Percentiles rank a stretch among this genome's conserved stretches.
phyloP scores from a whole-genome alignment of 2,797 vertebrate genomes.

The Coendou prehensilis region DNA sequence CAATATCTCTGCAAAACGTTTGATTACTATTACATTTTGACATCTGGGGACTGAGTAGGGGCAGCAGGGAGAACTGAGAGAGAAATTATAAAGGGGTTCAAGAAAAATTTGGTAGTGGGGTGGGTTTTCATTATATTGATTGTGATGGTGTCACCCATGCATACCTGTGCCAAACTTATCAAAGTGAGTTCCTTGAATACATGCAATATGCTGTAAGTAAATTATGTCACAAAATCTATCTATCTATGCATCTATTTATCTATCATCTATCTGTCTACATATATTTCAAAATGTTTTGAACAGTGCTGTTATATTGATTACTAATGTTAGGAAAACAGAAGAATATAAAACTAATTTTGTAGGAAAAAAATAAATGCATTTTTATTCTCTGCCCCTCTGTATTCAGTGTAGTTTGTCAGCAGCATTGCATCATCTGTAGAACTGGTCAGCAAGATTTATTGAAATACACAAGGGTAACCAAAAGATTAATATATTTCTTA shows the following conservation, averaged over 20 bases:
- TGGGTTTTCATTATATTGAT: neutral
- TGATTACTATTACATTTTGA: neutral
- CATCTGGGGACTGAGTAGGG: neutral
- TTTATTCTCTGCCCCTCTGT: neutral
- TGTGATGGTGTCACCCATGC: neutral
- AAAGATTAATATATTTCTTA: slow-evolving; percentile 76
- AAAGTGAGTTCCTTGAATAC: neutral
- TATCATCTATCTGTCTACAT: neutral
- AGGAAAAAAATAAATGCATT: slow-evolving; percentile 53
- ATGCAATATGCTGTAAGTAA: neutral
- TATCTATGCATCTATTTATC: neutral
- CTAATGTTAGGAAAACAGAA: slow-evolving; percentile 71
- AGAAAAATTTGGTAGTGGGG: neutral
- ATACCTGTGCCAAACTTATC: neutral
- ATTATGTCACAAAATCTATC: neutral
- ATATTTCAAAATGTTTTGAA: neutral
- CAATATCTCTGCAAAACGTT: neutral
- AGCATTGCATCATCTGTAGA: neutral
- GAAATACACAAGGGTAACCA: slow-evolving; percentile 71
- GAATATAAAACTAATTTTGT: slow-evolving; percentile 11
- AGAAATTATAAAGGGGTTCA: neutral
- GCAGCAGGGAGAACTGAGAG: neutral
- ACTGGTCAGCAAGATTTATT: slow-evolving; percentile 66
- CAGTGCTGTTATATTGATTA: slow-evolving; percentile 8
- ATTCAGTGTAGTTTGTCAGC: slow-evolving; percentile 66